Evolutionary conservation across 2,797 vertebrate genomes (phyloP).

Genomic region (Oryzias sinensis): DNA sequence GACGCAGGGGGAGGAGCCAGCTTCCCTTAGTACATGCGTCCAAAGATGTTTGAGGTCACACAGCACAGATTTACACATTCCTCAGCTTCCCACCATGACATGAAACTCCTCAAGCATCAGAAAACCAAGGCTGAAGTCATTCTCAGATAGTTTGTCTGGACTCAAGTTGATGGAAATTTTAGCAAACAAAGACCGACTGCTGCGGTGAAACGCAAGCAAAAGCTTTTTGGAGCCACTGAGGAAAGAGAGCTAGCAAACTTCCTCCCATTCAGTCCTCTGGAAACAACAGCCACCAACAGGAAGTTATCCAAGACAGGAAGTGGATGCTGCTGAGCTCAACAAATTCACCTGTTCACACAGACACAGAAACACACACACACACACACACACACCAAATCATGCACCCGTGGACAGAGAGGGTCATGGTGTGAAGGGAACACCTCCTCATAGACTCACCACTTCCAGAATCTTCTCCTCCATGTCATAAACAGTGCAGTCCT

Average conservation of each 20-base stretch:
- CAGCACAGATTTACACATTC: no score
- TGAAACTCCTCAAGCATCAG: no score
- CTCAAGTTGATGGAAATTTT: background rate
- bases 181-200: background rate
- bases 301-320: slow-evolving; percentile 71
- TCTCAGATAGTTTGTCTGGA: no score
- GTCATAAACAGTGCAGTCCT: slow-evolving; percentile 90
- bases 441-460: slow-evolving; percentile 83
- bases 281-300: slow-evolving; percentile 43
- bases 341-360: slow-evolving; percentile 23
- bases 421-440: slow-evolving; percentile 29
- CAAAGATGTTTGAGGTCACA: no score
- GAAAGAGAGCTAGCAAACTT: background rate
- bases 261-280: slow-evolving; percentile 9
- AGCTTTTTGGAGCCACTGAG: background rate
- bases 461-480: slow-evolving; percentile 95
- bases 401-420: slow-evolving; percentile 1
- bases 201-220: background rate
- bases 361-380: background rate
- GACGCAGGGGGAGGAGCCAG: no score
- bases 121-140: no score
- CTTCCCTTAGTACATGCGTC: no score
- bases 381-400: no score
- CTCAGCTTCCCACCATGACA: no score
- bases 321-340: slow-evolving; percentile 49